phyloP scores from a whole-genome alignment of 2,888 invertebrate species.

The Drosophila cognata region DNA sequence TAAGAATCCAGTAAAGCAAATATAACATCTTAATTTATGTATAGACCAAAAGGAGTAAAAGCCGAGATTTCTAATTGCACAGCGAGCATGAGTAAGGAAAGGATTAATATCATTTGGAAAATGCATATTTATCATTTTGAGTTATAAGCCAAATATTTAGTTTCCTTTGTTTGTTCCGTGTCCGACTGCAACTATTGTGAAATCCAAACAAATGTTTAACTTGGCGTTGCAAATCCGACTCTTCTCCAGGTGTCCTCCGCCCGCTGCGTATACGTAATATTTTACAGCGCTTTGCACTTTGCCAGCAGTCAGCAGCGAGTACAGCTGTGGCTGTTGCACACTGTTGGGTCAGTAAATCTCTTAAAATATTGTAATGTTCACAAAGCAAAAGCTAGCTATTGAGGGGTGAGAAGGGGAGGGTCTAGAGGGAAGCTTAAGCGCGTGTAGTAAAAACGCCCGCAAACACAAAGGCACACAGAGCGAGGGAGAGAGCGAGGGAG shows the following conservation, averaged over 20 bases:
- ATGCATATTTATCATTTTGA: constrained; percentile 14
- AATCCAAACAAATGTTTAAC: constrained; percentile 53
- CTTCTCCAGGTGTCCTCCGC: constrained; percentile 39
- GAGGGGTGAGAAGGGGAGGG: neutral
- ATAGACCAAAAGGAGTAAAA: neutral
- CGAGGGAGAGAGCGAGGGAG: constrained; percentile 22
- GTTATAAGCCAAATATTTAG: constrained; percentile 16
- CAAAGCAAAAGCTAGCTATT: constrained; percentile 15
- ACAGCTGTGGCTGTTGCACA: constrained; percentile 15
- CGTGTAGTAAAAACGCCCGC: constrained; percentile 65
- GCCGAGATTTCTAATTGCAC: neutral
- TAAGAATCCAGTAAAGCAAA: neutral
- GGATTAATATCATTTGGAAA: neutral
- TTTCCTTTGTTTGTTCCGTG: constrained; percentile 24
- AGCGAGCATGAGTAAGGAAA: neutral
- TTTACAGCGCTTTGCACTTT: constrained; percentile 76
- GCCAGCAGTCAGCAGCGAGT: constrained; percentile 21
- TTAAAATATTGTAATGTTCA: constrained; percentile 71
- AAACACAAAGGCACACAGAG: too few species aligned
- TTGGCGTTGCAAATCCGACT: constrained; percentile 48
- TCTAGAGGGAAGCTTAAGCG: constrained; percentile 44
- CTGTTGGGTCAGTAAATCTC: constrained; percentile 76
- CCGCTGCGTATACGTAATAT: constrained; percentile 65
- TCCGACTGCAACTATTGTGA: constrained; percentile 17
- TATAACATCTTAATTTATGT: neutral